Percentiles rank a stretch among this genome's conserved stretches.
These are phyloP conservation scores for Piezodorus guildinii DNA, from an alignment of 1,140 invertebrate genomes.

Conservation along the genomic window DNA sequence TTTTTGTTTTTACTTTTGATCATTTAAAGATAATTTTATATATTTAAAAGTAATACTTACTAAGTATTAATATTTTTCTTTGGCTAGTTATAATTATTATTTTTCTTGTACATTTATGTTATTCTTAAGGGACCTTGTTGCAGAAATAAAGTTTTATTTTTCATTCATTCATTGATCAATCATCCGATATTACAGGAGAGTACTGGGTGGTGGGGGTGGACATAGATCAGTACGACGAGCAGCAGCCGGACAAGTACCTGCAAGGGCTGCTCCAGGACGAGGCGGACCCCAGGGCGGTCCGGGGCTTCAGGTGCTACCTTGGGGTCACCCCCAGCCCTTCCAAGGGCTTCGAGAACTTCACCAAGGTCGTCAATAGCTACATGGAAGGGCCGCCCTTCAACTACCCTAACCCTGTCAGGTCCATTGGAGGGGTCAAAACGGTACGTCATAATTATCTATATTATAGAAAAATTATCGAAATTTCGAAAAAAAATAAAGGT, in stretches of 20 bases:
- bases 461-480: too few species aligned
- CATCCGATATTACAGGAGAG: conserved; percentile 64
- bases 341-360: conserved; percentile 60
- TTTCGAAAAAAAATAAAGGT: too few species aligned
- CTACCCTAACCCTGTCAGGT: conserved; percentile 63
- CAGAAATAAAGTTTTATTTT: too few species aligned
- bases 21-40: too few species aligned
- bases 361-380: conserved; percentile 60
- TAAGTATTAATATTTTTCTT: too few species aligned
- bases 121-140: too few species aligned
- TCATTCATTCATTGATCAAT: too few species aligned
- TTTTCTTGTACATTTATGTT: too few species aligned
- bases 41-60: too few species aligned
- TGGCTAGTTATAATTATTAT: too few species aligned
- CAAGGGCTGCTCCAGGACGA: conserved; percentile 55
- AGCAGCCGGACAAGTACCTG: conserved; percentile 61
- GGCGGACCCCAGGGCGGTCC: conserved; percentile 39
- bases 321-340: conserved; percentile 55
- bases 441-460: conserved; percentile 42
- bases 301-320: conserved; percentile 59
- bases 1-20: too few species aligned
- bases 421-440: conserved; percentile 56
- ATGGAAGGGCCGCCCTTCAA: conserved; percentile 72
- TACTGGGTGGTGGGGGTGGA: conserved; percentile 86
- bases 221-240: conserved; percentile 69